phyloP scores from a whole-genome alignment of 2,888 invertebrate species.

The Drosophila robusta region DNA sequence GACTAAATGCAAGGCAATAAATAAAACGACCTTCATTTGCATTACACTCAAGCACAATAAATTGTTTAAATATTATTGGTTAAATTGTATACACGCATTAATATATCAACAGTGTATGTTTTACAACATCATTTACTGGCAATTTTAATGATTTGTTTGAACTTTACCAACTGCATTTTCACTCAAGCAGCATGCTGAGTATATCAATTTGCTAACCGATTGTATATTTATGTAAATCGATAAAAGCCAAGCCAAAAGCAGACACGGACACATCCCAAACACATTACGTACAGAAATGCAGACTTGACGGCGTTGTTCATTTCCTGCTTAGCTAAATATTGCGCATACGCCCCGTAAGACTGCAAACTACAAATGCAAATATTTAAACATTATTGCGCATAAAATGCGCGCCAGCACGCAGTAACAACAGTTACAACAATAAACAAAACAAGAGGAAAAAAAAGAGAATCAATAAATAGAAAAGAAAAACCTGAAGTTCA shows the following conservation, averaged over 20 bases:
- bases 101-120: background rate
- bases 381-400: conserved; percentile 70
- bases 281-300: conserved; percentile 14
- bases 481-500: conserved; percentile 51
- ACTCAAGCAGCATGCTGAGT: conserved; percentile 2
- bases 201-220: conserved; percentile 8
- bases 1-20: too few species aligned
- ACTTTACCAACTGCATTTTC: background rate
- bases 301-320: conserved; percentile 27
- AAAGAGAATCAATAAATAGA: conserved; percentile 48
- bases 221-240: conserved; percentile 37
- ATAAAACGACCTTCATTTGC: too few species aligned
- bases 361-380: conserved; percentile 69
- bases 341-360: conserved; percentile 66
- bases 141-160: conserved; percentile 32
- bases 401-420: conserved; percentile 28
- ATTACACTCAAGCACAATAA: too few species aligned
- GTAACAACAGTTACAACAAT: conserved; percentile 35
- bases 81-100: too few species aligned
- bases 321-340: conserved; percentile 66
- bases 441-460: conserved; percentile 34
- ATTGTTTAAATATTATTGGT: background rate
- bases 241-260: conserved; percentile 19
- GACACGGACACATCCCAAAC: conserved; percentile 23
- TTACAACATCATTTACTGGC: conserved; percentile 2